These are phyloP conservation scores for Pipistrellus pipistrellus DNA, from an alignment of 2,797 vertebrate species.

Conservation along the genomic window DNA sequence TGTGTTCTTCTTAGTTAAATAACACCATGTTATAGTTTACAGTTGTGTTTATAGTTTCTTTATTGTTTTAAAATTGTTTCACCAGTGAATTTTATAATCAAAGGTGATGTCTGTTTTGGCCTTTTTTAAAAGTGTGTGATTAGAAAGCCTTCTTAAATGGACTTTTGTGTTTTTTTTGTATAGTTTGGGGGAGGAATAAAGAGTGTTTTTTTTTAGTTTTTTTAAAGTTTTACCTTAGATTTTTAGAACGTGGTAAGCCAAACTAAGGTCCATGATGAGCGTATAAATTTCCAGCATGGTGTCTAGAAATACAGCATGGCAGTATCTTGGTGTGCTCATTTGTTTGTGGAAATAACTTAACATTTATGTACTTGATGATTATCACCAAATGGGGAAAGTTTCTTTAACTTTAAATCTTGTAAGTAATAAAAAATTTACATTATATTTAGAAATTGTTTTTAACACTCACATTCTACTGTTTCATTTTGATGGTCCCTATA, in stretches of 20 bases:
- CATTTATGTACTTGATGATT: neutral
- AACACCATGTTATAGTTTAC: neutral
- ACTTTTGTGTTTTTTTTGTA: neutral
- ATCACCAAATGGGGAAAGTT: neutral
- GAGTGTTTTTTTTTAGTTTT: neutral
- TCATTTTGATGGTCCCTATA: neutral
- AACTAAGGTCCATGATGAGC: neutral
- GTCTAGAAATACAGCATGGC: neutral
- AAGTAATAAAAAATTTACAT: neutral
- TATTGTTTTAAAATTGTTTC: conserved; percentile 3
- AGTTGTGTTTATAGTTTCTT: neutral
- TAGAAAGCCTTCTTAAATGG: neutral
- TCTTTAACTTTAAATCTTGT: conserved; percentile 2
- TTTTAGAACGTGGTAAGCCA: conserved; percentile 5
- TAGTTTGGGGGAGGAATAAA: neutral
- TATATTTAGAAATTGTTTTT: neutral
- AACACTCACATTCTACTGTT: neutral
- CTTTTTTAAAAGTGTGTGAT: neutral
- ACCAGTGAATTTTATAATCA: conserved; percentile 33
- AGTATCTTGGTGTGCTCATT: neutral
- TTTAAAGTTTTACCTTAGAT: neutral
- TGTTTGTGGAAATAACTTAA: conserved; percentile 38
- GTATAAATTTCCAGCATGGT: neutral
- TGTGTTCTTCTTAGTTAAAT: neutral
- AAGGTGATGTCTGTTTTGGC: neutral